These are phyloP conservation scores for Drosophila micromelanica DNA, from an alignment of 1,140 invertebrate genomes.

Conservation along the genomic window DNA sequence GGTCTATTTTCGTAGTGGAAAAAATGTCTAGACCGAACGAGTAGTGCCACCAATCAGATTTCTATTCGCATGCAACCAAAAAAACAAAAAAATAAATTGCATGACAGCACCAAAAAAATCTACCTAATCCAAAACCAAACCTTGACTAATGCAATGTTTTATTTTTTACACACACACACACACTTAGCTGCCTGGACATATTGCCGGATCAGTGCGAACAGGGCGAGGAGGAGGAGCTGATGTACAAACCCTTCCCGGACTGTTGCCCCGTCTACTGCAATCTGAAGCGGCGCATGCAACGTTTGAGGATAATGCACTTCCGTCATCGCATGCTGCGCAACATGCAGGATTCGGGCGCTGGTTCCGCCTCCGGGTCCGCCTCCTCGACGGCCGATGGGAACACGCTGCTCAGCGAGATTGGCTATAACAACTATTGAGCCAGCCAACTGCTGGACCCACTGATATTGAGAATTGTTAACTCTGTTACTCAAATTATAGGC, in stretches of 20 bases:
- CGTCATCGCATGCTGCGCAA: conserved; percentile 76
- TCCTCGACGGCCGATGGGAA: conserved; percentile 37
- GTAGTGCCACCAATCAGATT: conserved; percentile 64
- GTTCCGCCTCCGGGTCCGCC: conserved; percentile 10
- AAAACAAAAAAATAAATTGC: not conserved
- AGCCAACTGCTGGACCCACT: too few relatives aligned
- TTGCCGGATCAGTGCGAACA: conserved; percentile 80
- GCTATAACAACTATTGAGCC: conserved; percentile 70
- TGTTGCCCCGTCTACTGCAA: conserved; percentile 83
- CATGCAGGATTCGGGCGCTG: conserved; percentile 55
- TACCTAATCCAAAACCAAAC: not conserved
- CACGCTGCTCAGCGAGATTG: conserved; percentile 67
- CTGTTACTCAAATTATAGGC: conserved; percentile 20
- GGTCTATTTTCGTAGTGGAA: conserved; percentile 84
- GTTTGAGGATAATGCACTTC: conserved; percentile 76
- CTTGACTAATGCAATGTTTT: too few relatives aligned
- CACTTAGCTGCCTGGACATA: conserved; percentile 77
- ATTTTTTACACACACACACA: too few relatives aligned
- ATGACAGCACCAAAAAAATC: conserved; percentile 7
- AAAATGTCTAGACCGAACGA: conserved; percentile 84
- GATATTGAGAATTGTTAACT: conserved; percentile 40
- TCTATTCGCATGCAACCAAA: conserved; percentile 42
- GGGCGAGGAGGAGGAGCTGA: conserved; percentile 81
- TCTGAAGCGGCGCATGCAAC: conserved; percentile 80
- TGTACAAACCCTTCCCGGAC: conserved; percentile 82